phyloP scores from a whole-genome alignment of 2,888 invertebrate genomes.

The Aphrophora alni region DNA sequence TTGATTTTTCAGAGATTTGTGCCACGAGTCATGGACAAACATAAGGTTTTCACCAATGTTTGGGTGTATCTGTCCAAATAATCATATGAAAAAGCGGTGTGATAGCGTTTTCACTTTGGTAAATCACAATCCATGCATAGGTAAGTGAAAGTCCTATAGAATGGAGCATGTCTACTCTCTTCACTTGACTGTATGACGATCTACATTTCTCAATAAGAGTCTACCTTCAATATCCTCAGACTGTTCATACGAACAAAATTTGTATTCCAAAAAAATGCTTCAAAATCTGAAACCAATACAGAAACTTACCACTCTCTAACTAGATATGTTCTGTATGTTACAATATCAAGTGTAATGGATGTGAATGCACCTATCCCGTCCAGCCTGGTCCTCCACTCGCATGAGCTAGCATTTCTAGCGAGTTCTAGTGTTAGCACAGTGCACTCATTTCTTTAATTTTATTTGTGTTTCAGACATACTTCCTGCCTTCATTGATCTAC shows the following conservation, averaged over 20 bases:
- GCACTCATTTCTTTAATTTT: constrained; percentile 29
- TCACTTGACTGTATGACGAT: constrained; percentile 13
- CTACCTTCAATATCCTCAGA: not conserved
- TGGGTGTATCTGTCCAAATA: constrained; percentile 91
- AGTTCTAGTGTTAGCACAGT: not conserved
- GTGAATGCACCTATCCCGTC: not conserved
- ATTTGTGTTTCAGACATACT: constrained; percentile 32
- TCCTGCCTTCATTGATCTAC: constrained; percentile 16
- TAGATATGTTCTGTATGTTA: not conserved
- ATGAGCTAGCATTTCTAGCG: not conserved
- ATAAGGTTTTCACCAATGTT: constrained; percentile 87
- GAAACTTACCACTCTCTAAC: not conserved
- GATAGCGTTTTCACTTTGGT: constrained; percentile 88
- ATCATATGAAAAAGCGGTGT: constrained; percentile 86
- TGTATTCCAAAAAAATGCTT: not conserved
- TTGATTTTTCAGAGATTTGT: constrained; percentile 70
- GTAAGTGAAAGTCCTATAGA: constrained; percentile 66
- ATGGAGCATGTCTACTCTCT: constrained; percentile 2
- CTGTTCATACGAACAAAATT: not conserved
- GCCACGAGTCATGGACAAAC: constrained; percentile 88
- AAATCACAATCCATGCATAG: constrained; percentile 93
- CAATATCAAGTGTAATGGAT: not conserved
- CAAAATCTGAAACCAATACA: not conserved
- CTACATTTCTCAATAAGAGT: not conserved
- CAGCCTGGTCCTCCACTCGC: not conserved